Evolutionary conservation across 2,113 vertebrate genomes (phyloP).

Genomic region (Eidolon helvum): DNA sequence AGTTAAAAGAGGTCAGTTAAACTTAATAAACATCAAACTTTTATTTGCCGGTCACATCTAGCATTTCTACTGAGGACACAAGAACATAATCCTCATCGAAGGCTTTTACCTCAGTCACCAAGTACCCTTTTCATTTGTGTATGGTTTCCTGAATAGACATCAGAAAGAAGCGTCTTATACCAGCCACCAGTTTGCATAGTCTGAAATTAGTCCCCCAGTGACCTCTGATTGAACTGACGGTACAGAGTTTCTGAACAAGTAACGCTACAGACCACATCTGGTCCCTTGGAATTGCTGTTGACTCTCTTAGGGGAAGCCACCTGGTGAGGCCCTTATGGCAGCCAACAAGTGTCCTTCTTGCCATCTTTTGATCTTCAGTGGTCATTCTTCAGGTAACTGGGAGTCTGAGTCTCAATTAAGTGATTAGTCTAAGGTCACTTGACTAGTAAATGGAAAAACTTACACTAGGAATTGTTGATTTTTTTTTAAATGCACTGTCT

Average conservation of each 20-base stretch:
- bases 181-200: not conserved
- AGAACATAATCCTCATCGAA: not conserved
- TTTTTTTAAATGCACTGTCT: not conserved
- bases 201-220: not conserved
- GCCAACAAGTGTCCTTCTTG: not conserved
- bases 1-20: constrained; percentile 94
- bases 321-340: not conserved
- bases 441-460: not conserved
- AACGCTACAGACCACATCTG: not conserved
- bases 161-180: not conserved
- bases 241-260: not conserved
- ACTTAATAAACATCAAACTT: not conserved
- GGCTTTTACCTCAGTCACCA: not conserved
- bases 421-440: not conserved
- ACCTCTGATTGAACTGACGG: not conserved
- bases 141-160: not conserved
- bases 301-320: not conserved
- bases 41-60: not conserved
- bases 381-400: not conserved
- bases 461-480: not conserved
- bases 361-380: not conserved
- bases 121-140: not conserved
- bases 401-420: not conserved
- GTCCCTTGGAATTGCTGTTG: not conserved
- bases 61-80: not conserved